These are phyloP conservation scores for Temnothorax nylanderi DNA, from an alignment of 1,140 invertebrate species.

Conservation along the genomic window DNA sequence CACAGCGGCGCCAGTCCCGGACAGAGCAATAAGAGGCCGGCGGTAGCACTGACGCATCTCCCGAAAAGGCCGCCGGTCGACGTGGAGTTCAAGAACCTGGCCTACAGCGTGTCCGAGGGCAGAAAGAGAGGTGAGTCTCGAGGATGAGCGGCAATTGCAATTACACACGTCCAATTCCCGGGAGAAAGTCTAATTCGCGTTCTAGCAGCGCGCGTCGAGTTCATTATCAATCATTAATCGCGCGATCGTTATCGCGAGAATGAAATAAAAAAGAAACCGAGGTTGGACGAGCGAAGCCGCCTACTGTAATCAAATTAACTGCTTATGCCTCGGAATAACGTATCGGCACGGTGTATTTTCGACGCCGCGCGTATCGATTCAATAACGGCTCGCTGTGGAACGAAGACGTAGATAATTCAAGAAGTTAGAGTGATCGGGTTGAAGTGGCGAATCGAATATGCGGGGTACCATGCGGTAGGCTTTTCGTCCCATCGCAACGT, in stretches of 20 bases:
- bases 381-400: neutral
- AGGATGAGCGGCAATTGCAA: neutral
- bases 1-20: slow-evolving; percentile 84
- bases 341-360: neutral
- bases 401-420: slow-evolving; percentile 15
- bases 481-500: slow-evolving; percentile 47
- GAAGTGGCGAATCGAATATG: slow-evolving; percentile 4
- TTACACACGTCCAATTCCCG: neutral
- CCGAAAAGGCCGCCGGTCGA: slow-evolving; percentile 94
- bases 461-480: slow-evolving; percentile 26
- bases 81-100: slow-evolving; percentile 94
- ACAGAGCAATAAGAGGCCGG: slow-evolving; percentile 82
- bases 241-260: neutral
- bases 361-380: neutral
- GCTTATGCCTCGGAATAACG: slow-evolving; percentile 11
- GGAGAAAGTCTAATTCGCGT: slow-evolving; percentile 26
- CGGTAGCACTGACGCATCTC: slow-evolving; percentile 90
- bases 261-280: neutral
- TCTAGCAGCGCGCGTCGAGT: neutral
- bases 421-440: neutral
- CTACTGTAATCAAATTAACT: neutral
- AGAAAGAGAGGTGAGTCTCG: slow-evolving; percentile 88
- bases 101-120: slow-evolving; percentile 94
- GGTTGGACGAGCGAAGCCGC: neutral
- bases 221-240: too few species aligned